Base-by-base conservation (phyloP, 1,140 invertebrate genomes). In the Latrodectus geometricus region DNA sequence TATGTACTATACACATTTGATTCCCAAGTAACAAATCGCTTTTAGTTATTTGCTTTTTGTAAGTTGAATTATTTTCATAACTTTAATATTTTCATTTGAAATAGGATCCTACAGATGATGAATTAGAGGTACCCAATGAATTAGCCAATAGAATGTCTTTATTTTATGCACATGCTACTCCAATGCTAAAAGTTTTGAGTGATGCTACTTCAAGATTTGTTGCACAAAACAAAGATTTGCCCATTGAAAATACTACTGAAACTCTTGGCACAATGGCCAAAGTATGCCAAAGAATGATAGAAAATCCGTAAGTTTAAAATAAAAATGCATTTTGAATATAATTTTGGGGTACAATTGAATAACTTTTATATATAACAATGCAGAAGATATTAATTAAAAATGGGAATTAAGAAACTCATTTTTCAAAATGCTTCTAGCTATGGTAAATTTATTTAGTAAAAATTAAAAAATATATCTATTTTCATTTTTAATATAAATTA, bases 221-320 rank as follows among this genome's bases (percentile, higher is more conserved):
- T 23, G 93, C 94, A 88, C 94, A 96, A 92, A 96, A 97, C 91
- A 95, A 96, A 89, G 95, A 97, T 89, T 93, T 96, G 80, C 96
- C 97, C 66, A 93, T 97, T 76, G 96, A 97, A 89, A 97, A 98
- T 90, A 98, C 97, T 8, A 98, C 97, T 12, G 97, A 98, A 92
- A 98, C 96, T 5, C 92, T 99, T n/a, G 95, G 96, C 88, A 98
- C 96, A 21, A 98, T 98, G 96, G 97, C 97, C 68, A 96, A 97
- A 93, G 96, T 99, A 54, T 98, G 97, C 91, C 93, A 97, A 88
- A 94, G 96, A 90, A 98, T 98, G 97, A 92, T 98, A 88, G 96
- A 97, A 92, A 97, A 96, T 92, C 95, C 95, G 96, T 97, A 93
- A 96, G 95, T 96, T 66, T 17, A 17, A 20, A 61, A 61, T 4